Evolutionary conservation across 2,113 vertebrate genomes (phyloP), one percentile per base, ranked within the genome.

Genomic region (Rhinopithecus roxellana): DNA sequence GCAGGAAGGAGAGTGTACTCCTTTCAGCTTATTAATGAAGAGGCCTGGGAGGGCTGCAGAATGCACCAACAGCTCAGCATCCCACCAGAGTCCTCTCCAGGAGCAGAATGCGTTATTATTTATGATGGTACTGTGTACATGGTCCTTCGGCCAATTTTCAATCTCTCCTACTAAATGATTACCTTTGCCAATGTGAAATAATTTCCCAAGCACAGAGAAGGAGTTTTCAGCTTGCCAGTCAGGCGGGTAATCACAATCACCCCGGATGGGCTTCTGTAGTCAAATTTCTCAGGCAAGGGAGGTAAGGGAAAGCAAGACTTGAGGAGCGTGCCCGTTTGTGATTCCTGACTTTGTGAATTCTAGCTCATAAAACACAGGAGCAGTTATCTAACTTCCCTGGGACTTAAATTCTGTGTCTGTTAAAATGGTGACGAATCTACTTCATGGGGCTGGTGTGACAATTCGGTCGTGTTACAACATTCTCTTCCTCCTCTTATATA

Each of bases 151-250:
- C 50, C 64, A 77, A 23, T 82, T 94, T 88, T 50, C 89, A 59
- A 17, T 50, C 81, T 97, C 69, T 93, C 72, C 61, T 50, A 86
- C 38, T 93, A 55, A 95, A 95, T 84, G 77, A 92, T 72, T 77
- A 78, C 84, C 89, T 89, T 64, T 35, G 87, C 61, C 94, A 74
- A 94, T 83, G 12, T 82, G 94, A 94, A 97, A 90, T 89, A 52
- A 94, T 85, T 95, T 95, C 64, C 83, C 43, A 75, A 85, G 77
- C 38, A 93, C 32, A 94, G 74, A 90, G 70, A 92, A 77, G 50
- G 43, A 43, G 59, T 59, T 78, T 93, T 70, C 90, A n/a, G 84
- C 50, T 4, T 87, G 80, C 59, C 70, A 70, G 43, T 72, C 27
- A 74, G 78, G 67, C 69, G 27, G 61, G 45, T 38, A 40, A 94